These are phyloP conservation scores for Pseudopodoces humilis DNA, from an alignment of 2,113 vertebrate genomes.

Conservation along the genomic window DNA sequence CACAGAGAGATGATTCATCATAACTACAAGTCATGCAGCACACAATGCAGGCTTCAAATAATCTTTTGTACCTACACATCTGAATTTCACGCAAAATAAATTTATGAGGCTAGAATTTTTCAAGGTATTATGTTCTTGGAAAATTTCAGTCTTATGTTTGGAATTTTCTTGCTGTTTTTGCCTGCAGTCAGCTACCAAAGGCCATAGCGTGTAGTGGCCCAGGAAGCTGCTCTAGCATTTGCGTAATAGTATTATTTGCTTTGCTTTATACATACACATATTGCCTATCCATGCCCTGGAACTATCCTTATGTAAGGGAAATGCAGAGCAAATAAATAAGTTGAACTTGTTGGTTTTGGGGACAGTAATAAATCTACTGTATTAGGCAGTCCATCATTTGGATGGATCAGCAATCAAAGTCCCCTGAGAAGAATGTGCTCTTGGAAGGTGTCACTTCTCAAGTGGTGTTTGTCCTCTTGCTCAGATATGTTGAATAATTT, in stretches of 20 bases:
- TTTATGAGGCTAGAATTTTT: not conserved
- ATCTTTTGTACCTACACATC: not conserved
- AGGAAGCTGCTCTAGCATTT: not conserved
- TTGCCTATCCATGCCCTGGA: not conserved
- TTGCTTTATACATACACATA: not conserved
- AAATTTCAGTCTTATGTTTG: not conserved
- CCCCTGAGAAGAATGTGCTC: fast-evolving
- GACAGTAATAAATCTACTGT: not conserved
- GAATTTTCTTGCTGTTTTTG: not conserved
- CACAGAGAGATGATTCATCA: not conserved
- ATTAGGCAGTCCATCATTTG: not conserved
- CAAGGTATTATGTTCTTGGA: not conserved
- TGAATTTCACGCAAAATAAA: not conserved
- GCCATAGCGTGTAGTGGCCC: not conserved
- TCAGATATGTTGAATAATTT: fast-evolving
- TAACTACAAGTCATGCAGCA: not conserved
- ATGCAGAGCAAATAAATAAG: not conserved
- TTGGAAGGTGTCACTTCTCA: not conserved
- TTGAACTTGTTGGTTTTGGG: not conserved
- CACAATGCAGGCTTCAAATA: not conserved
- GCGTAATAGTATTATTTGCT: not conserved
- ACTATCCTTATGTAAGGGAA: not conserved
- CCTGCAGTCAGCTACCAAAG: not conserved
- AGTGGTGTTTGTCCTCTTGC: fast-evolving
- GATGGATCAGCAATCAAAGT: not conserved